Evolutionary conservation across 2,113 vertebrate genomes (phyloP).

Genomic region (Siniperca chuatsi): DNA sequence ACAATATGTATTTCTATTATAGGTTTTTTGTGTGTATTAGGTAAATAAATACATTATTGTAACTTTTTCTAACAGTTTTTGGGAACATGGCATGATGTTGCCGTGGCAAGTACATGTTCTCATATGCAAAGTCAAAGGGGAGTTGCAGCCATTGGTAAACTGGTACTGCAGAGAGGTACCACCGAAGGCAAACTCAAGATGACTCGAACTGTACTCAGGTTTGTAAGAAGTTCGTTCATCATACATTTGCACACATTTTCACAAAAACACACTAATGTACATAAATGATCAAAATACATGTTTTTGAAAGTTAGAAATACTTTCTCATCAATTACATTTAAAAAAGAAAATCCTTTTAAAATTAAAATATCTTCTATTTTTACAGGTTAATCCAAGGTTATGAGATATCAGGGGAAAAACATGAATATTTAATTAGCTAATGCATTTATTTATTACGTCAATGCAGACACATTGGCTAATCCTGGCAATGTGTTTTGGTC

Average conservation of each 20-base stretch:
- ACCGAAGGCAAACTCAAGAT: slow-evolving; percentile 56
- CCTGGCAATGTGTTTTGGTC: neutral
- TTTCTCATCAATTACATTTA: neutral
- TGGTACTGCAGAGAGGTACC: slow-evolving; percentile 78
- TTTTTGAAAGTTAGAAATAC: neutral
- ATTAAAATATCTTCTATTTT: too few relatives aligned
- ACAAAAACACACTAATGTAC: neutral
- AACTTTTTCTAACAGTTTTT: slow-evolving; percentile 73
- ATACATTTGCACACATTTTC: neutral
- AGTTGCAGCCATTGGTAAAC: slow-evolving; percentile 81
- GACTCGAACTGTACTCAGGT: slow-evolving; percentile 67
- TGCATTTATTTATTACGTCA: neutral
- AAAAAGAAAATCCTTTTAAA: neutral
- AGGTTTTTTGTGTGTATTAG: neutral
- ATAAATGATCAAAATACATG: neutral
- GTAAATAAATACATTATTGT: neutral
- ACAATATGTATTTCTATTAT: neutral
- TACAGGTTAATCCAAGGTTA: neutral
- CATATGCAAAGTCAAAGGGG: slow-evolving; percentile 79
- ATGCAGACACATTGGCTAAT: neutral
- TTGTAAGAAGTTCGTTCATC: neutral
- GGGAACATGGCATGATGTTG: slow-evolving; percentile 92
- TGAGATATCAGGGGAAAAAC: neutral
- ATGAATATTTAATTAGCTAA: neutral
- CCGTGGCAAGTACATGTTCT: slow-evolving; percentile 82